Evolutionary conservation across 2,113 vertebrate species (phyloP), one percentile per base, ranked within the genome.

Genomic region (Parus major): DNA sequence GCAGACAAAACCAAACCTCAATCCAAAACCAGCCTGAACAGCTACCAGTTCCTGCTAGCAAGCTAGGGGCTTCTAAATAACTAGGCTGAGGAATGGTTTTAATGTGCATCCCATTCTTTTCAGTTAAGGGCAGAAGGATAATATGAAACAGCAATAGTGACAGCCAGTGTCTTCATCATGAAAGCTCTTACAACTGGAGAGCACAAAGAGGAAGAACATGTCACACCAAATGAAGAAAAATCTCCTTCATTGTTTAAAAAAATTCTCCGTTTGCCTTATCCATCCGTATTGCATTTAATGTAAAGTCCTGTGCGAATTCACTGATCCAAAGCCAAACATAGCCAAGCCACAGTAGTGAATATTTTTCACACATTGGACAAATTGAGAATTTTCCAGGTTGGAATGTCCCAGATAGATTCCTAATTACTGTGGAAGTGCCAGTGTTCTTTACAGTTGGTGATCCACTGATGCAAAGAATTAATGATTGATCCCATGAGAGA

Each of bases 221-320:
- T 86, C 91, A 79, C 41, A 77, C 36, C 61, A 93, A 92, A 86
- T 82, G 69, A 92, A 95, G 80, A 97, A 90, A 89, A 71, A 88
- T 64, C 60, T 89, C 56, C 65, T 84, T 91, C 69, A 41, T 27
- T 70, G n/a, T 88, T 97, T 55, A 53, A 91, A 90, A 76, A 81
- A 79, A 72, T 44, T 85, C 53, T 66, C 29, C 3, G 8, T 95
- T 92, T 75, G 17, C 70, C 55, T 85, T 77, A 82, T 9, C 71
- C 52, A 28, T 95, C 78, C 1, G 0, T 72, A 65, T 47, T 92
- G 78, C 47, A 75, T 91, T 92, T 91, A 86, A 66, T 91, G 33
- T 77, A 39, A 90, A 79, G 39, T 82, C 31, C 63, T 77, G 12
- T 36, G 25, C 86, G 75, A 92, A 68, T 82, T 88, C 82, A 59